Base-by-base conservation (phyloP, 2,797 vertebrate genomes). In the Ctenosaura bakeri region DNA sequence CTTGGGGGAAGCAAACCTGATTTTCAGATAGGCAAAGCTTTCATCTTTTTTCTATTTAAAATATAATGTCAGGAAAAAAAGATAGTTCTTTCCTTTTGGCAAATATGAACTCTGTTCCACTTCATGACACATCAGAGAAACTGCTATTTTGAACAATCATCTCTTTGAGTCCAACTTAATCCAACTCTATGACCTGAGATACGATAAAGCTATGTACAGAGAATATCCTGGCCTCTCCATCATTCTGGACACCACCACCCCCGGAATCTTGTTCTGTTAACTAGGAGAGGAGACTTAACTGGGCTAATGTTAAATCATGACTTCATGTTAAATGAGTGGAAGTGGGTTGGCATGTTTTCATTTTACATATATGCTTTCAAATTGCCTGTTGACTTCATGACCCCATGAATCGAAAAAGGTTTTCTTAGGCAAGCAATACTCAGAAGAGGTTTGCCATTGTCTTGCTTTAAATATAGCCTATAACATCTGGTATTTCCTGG, bases 11-110 rank as follows among this genome's bases (percentile, higher is more conserved):
- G 26, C 46, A 87, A 91, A 69, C 90, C 64, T 32, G 59, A 89
- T 92, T 83, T 64, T 94, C n/a, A 88, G 83, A 78, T 79, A 46
- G 32, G 80, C 76, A 90, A 90, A 83, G n/a, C 0, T 56, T 93
- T 96, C 95, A 89, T 35, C 4, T 73, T 93, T 95, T 89, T 91
- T 62, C 46, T 29, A 54, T 93, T 76, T 13, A 91, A 92, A 92
- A 87, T 50, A 81, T 38, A 26, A 50, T 78, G 76, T 84, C 87
- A 83, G 6, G 64, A 79, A 93, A 92, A 92, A 92, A 83, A 35
- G 6, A 66, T 6, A 3, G 0, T 0, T 88, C 32, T 79, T 90
- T 91, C 46, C 16, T 66, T 2, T 89, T 91, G 16, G 59, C 88
- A 91, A 92, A 88, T 92, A 93, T 94, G 90, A 86, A 83, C 2